These are phyloP conservation scores for Eulemur macaco DNA, from an alignment of 2,113 vertebrate species.

Conservation along the genomic window DNA sequence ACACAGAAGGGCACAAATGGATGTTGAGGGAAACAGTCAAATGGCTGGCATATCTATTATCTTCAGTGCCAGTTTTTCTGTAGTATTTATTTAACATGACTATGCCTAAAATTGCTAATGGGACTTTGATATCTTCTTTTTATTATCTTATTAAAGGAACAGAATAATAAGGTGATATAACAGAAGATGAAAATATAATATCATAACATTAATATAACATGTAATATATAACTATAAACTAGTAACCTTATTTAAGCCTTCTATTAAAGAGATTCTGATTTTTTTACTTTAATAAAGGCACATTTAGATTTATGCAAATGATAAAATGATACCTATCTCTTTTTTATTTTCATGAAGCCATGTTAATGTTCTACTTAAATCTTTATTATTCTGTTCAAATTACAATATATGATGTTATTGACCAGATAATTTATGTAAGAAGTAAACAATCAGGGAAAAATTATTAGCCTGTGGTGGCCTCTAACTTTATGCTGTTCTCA, in stretches of 20 bases:
- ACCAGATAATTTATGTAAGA: slow-evolving; percentile 7
- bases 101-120: neutral
- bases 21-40: neutral
- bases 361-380: neutral
- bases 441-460: neutral
- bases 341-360: neutral
- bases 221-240: neutral
- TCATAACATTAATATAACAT: neutral
- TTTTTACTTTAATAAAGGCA: neutral
- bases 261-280: neutral
- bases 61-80: neutral
- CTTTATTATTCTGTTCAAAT: slow-evolving; percentile 39
- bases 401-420: neutral
- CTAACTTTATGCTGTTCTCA: neutral
- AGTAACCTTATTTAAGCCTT: neutral
- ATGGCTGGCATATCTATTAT: neutral
- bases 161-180: neutral
- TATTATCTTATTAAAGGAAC: neutral
- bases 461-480: neutral
- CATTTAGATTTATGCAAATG: slow-evolving; percentile 8
- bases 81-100: neutral
- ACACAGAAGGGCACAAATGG: neutral
- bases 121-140: neutral
- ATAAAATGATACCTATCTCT: slow-evolving; percentile 22
- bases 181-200: neutral